Conservation (phyloP, 2,113 vertebrate species). For the Nipponia nippon region DNA sequence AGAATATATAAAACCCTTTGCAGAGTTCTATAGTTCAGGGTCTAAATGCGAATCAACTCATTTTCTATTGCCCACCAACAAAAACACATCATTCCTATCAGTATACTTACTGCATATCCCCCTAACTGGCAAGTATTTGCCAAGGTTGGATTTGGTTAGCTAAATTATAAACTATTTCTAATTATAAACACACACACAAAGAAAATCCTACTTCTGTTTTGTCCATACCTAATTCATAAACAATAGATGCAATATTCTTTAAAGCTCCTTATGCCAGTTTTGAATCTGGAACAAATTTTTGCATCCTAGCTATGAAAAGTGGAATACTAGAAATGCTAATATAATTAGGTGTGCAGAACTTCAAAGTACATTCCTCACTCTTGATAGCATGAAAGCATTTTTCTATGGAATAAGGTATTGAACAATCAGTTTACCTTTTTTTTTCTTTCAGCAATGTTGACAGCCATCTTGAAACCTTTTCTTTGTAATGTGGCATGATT, state of each 20-base stretch:
- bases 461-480: not conserved
- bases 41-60: not conserved
- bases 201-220: not conserved
- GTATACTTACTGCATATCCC: not conserved
- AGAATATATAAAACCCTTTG: not conserved
- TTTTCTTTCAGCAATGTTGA: not conserved
- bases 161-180: not conserved
- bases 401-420: not conserved
- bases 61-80: not conserved
- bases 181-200: not conserved
- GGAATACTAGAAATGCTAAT: not conserved
- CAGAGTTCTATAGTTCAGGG: not conserved
- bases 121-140: not conserved
- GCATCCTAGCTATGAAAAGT: not conserved
- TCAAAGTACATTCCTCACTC: not conserved
- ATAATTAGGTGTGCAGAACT: not conserved
- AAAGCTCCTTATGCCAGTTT: not conserved
- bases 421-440: not conserved
- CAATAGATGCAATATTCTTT: not conserved
- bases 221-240: not conserved
- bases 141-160: not conserved
- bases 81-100: not conserved
- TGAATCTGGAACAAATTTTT: not conserved
- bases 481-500: not conserved
- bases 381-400: not conserved